Conservation (phyloP, 2,113 vertebrate species). For the Coreoperca whiteheadi region DNA sequence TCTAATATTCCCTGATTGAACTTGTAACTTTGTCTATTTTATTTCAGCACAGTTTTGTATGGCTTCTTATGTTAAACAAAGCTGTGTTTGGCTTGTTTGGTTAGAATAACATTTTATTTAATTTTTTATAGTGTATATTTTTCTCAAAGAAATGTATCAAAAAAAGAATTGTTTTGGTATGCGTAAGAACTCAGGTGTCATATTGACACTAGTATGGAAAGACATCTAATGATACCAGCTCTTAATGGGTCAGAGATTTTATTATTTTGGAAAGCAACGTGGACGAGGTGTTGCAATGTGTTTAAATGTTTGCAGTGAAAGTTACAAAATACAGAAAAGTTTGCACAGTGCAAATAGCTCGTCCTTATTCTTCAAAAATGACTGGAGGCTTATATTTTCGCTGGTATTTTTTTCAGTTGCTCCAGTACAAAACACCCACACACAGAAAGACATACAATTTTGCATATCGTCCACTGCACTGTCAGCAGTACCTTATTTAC, state of each 20-base stretch:
- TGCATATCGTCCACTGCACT: neutral
- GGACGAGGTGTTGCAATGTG: neutral
- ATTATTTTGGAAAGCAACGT: neutral
- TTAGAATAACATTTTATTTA: neutral
- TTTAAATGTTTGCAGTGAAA: slow-evolving; percentile 4
- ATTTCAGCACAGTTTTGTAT: neutral
- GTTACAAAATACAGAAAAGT: neutral
- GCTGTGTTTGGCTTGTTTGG: neutral
- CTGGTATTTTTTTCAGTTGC: neutral
- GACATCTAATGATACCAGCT: neutral
- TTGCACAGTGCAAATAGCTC: neutral
- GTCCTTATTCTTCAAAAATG: neutral
- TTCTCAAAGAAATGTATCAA: neutral
- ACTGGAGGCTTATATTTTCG: neutral
- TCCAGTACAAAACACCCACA: neutral
- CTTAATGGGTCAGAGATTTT: neutral
- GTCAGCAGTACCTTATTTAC: neutral
- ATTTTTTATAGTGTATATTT: neutral
- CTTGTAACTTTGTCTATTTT: neutral
- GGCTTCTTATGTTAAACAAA: neutral
- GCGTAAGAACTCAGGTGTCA: neutral
- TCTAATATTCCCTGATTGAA: neutral
- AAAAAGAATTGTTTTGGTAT: neutral
- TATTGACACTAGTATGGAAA: neutral
- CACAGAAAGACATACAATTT: neutral